Conservation (phyloP, 2,797 vertebrate species). For the Spatula versicolor region DNA sequence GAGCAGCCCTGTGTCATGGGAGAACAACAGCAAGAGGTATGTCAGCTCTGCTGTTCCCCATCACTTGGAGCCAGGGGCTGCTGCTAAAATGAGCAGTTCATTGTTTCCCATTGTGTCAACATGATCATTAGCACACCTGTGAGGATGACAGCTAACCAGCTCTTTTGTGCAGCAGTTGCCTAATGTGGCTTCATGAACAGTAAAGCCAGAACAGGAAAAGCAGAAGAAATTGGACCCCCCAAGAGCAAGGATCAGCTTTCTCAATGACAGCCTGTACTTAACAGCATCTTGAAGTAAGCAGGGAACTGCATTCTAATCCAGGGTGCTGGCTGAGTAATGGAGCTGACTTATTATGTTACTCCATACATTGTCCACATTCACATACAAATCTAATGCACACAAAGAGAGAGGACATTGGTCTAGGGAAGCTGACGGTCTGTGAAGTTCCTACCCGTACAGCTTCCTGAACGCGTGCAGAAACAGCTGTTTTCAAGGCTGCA, state of each 20-base stretch:
- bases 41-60: not conserved
- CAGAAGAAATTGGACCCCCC: not conserved
- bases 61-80: not conserved
- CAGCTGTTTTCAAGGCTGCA: not conserved
- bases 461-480: not conserved
- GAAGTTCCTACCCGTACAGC: not conserved
- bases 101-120: not conserved
- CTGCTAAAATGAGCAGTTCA: not conserved
- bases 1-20: not conserved
- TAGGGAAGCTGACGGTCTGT: not conserved
- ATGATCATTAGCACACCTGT: not conserved
- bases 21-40: not conserved
- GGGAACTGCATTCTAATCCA: not conserved
- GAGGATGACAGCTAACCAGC: not conserved
- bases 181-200: not conserved
- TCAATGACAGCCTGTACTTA: not conserved
- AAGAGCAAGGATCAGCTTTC: not conserved
- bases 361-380: not conserved
- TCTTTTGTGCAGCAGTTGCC: not conserved
- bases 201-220: not conserved
- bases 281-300: not conserved
- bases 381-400: not conserved
- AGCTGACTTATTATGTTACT: not conserved
- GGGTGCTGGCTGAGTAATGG: not conserved
- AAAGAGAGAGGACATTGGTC: not conserved